Percentiles rank a stretch among this genome's conserved stretches.
phyloP scores from a whole-genome alignment of 2,888 invertebrate genomes.

The Pimpla rufipes region DNA sequence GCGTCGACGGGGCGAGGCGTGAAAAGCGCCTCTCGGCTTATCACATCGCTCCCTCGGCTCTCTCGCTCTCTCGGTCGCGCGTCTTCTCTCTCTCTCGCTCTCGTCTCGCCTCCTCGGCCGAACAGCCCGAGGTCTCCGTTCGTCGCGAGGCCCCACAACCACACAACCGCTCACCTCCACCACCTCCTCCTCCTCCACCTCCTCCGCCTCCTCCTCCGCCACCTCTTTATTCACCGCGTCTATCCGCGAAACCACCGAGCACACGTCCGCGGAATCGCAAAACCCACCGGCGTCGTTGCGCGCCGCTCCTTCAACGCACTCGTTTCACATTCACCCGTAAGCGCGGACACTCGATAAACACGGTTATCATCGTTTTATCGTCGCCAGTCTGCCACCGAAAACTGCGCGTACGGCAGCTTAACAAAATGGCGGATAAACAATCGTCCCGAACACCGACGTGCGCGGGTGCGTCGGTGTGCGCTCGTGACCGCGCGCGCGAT shows the following conservation, averaged over 20 bases:
- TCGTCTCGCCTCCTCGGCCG: conserved; percentile 49
- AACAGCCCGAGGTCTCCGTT: conserved; percentile 50
- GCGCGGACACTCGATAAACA: conserved; percentile 50
- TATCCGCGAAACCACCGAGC: conserved; percentile 14
- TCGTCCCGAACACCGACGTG: conserved; percentile 58
- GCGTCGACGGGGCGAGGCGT: conserved; percentile 71
- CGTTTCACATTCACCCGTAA: conserved; percentile 2
- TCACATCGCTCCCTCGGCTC: conserved; percentile 59
- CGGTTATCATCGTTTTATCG: conserved; percentile 62
- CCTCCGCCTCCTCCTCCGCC: neutral
- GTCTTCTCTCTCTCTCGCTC: conserved; percentile 47
- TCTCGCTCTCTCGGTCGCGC: conserved; percentile 19
- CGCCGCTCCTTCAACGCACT: neutral
- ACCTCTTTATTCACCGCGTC: conserved; percentile 47
- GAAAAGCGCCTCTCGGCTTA: conserved; percentile 70
- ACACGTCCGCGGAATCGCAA: neutral
- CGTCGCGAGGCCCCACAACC: conserved; percentile 43
- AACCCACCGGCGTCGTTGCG: neutral
- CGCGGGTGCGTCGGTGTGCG: neutral
- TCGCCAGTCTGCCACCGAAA: conserved; percentile 72
- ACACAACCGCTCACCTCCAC: conserved; percentile 14
- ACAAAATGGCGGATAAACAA: conserved; percentile 82
- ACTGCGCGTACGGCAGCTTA: conserved; percentile 79
- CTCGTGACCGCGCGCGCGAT: neutral
- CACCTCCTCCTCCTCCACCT: neutral